Percentiles rank a stretch among this genome's conserved stretches.
Evolutionary conservation across 1,140 invertebrate genomes (phyloP).

Genomic region (Melipona quadrifasciata): DNA sequence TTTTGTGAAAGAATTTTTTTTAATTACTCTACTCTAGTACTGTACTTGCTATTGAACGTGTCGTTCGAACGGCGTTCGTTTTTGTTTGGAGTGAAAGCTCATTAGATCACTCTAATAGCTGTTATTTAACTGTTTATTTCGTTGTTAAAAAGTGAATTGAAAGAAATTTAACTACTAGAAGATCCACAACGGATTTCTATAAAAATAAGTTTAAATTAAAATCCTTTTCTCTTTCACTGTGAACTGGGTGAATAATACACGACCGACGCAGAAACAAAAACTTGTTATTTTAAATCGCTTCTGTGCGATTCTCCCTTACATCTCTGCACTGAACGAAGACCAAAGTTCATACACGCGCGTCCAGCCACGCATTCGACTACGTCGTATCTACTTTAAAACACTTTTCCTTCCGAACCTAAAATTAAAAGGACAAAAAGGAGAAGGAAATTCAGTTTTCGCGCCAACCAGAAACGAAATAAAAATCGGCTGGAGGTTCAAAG

Average conservation of each 20-base stretch:
- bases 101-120: conserved; percentile 1
- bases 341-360: not conserved
- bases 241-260: too few species aligned
- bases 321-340: not conserved
- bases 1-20: not conserved
- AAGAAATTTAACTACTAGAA: too few species aligned
- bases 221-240: not conserved
- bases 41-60: not conserved
- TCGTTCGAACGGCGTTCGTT: not conserved
- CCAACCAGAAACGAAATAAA: not conserved
- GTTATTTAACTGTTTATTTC: not conserved
- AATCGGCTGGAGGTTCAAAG: not conserved
- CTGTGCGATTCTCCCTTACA: not conserved
- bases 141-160: not conserved
- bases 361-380: too few species aligned
- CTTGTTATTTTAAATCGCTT: too few species aligned
- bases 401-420: too few species aligned
- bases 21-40: too few species aligned
- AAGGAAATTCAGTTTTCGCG: not conserved
- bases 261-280: not conserved
- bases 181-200: too few species aligned
- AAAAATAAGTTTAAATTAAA: too few species aligned
- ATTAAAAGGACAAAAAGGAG: not conserved
- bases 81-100: conserved; percentile 13
- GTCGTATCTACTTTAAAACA: too few species aligned